phyloP scores from a whole-genome alignment of 2,113 vertebrate genomes.

The Passer montanus region DNA sequence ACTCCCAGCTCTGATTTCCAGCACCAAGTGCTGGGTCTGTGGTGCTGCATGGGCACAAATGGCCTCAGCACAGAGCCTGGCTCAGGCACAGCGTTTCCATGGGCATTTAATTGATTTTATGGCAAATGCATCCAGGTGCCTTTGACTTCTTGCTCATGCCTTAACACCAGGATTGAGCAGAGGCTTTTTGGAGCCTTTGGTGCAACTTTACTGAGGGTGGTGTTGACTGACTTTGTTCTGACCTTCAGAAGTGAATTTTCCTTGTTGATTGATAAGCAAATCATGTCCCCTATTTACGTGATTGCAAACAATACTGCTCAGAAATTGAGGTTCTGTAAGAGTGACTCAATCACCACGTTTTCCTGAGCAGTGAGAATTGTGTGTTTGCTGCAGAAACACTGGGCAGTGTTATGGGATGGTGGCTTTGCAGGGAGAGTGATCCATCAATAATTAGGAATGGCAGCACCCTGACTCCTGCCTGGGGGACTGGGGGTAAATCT shows the following conservation, averaged over 20 bases:
- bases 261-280: background rate
- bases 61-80: background rate
- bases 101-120: background rate
- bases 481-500: background rate
- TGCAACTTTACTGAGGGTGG: accelerated
- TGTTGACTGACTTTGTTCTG: background rate
- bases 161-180: background rate
- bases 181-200: background rate
- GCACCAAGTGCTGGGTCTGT: background rate
- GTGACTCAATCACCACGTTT: accelerated
- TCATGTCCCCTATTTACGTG: accelerated
- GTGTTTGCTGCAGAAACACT: background rate
- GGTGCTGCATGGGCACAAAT: accelerated
- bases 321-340: background rate
- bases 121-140: background rate
- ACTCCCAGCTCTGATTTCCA: accelerated
- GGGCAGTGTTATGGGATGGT: background rate
- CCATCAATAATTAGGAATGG: background rate
- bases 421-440: accelerated
- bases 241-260: background rate
- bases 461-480: background rate
- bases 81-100: accelerated
- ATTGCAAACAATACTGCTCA: background rate
- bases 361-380: background rate
- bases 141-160: accelerated